Evolutionary conservation across 2,888 invertebrate genomes (phyloP).

Genomic region (Papilio protenor): DNA sequence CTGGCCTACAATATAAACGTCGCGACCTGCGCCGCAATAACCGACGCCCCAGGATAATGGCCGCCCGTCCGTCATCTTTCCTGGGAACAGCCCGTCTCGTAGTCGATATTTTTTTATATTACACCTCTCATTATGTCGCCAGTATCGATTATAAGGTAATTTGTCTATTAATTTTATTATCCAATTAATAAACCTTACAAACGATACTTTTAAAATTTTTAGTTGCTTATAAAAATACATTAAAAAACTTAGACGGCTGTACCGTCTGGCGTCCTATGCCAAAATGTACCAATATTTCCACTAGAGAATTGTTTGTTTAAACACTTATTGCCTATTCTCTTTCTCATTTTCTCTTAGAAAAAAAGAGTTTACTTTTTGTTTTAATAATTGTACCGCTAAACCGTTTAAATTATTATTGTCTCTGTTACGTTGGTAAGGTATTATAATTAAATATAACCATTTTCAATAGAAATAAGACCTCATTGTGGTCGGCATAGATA

Average conservation of each 20-base stretch:
- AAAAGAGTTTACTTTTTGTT: too few relatives aligned
- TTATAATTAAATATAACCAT: not conserved
- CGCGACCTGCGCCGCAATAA: constrained; percentile 71
- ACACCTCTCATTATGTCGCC: constrained; percentile 32
- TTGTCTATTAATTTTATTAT: constrained; percentile 1
- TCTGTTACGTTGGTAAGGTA: not conserved
- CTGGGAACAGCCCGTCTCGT: constrained; percentile 50
- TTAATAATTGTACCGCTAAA: not conserved
- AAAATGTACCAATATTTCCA: too few relatives aligned
- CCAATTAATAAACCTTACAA: not conserved
- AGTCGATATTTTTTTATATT: constrained; percentile 53
- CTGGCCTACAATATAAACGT: constrained; percentile 73
- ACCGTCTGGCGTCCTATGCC: too few relatives aligned
- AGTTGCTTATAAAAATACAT: too few relatives aligned
- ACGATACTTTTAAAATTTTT: not conserved
- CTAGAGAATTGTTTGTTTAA: too few relatives aligned
- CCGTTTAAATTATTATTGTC: not conserved
- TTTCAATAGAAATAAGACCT: constrained; percentile 17
- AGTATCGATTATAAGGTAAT: constrained; percentile 23
- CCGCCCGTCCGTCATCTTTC: constrained; percentile 68
- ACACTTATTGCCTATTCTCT: too few relatives aligned
- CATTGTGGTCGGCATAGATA: not conserved
- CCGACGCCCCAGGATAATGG: constrained; percentile 66
- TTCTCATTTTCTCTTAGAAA: too few relatives aligned
- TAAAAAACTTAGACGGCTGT: too few relatives aligned